Evolutionary conservation across 1,140 invertebrate species (phyloP).

Genomic region (Pseudomyrmex gracilis): DNA sequence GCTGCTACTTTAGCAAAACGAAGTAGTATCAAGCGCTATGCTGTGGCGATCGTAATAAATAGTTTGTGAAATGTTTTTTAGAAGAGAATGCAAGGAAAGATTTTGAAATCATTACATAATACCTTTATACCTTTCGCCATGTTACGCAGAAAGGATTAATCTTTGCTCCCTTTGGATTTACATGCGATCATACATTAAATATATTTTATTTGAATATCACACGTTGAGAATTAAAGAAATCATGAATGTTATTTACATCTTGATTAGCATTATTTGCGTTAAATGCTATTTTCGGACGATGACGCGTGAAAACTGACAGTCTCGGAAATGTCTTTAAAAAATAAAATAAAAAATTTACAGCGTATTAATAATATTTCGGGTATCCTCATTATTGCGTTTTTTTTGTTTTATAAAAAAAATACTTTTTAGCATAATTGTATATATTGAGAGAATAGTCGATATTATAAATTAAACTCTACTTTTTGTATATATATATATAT

Average conservation of each 20-base stretch:
- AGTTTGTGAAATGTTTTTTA: constrained; percentile 16
- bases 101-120: not conserved
- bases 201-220: not conserved
- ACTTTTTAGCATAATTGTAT: too few relatives aligned
- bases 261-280: not conserved
- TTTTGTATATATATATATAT: not conserved
- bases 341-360: not conserved
- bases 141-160: not conserved
- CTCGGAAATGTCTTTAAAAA: not conserved
- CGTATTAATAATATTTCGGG: too few relatives aligned
- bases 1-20: not conserved
- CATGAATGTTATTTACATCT: not conserved
- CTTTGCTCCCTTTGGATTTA: not conserved
- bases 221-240: not conserved
- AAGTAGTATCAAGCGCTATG: not conserved
- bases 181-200: not conserved
- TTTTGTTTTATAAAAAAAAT: too few relatives aligned
- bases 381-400: too few relatives aligned
- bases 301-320: not conserved
- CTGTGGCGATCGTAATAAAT: not conserved
- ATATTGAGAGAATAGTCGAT: too few relatives aligned
- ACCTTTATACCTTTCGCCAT: not conserved
- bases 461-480: too few relatives aligned
- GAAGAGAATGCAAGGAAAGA: not conserved
- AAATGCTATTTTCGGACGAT: not conserved